Evolutionary conservation across 2,113 vertebrate genomes (phyloP).

Genomic region (Setophaga kirtlandii): DNA sequence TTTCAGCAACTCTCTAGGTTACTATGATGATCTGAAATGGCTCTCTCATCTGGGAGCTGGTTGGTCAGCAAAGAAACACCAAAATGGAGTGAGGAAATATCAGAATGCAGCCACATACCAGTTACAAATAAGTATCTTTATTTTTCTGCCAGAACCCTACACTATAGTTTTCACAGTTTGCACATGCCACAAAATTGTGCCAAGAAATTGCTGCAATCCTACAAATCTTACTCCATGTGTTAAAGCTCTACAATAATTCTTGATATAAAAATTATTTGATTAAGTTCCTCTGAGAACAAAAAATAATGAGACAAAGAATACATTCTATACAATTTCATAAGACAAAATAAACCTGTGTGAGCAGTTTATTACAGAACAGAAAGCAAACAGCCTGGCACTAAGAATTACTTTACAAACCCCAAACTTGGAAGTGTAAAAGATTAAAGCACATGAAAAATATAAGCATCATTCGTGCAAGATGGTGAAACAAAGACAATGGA

Average conservation of each 20-base stretch:
- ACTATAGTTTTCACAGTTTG: background rate
- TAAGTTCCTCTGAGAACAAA: background rate
- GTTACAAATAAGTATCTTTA: background rate
- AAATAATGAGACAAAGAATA: background rate
- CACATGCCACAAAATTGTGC: background rate
- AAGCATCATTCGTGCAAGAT: background rate
- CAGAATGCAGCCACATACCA: background rate
- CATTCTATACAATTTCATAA: background rate
- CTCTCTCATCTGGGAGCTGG: background rate
- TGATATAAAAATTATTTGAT: background rate
- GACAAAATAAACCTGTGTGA: background rate
- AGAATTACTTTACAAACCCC: background rate
- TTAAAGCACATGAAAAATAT: background rate
- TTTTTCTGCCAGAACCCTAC: background rate
- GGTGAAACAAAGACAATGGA: background rate
- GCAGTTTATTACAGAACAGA: background rate
- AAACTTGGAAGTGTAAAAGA: background rate
- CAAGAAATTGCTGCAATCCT: background rate
- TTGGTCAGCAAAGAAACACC: background rate
- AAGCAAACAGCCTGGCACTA: background rate
- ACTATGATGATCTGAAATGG: background rate
- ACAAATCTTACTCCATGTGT: background rate
- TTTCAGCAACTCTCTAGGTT: background rate
- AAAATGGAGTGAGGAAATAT: background rate
- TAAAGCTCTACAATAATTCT: background rate